Conservation (phyloP, 2,113 vertebrate genomes). For the Pitta sordida region DNA sequence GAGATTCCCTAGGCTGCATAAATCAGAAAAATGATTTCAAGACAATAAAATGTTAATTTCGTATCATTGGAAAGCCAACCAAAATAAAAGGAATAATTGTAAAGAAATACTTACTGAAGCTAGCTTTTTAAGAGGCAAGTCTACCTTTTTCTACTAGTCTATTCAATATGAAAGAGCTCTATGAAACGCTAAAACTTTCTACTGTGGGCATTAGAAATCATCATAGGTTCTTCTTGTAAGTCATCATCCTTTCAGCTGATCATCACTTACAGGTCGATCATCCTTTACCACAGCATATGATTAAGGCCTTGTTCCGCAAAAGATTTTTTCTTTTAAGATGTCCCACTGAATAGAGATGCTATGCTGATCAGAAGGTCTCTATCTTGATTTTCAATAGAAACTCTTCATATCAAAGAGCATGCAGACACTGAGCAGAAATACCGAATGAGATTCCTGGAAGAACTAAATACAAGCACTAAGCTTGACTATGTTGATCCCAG, state of each 20-base stretch:
- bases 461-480: not conserved
- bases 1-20: not conserved
- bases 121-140: not conserved
- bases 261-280: not conserved
- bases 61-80: not conserved
- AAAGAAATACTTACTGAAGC: not conserved
- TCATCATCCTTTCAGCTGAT: not conserved
- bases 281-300: not conserved
- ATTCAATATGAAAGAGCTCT: not conserved
- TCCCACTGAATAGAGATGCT: not conserved
- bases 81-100: not conserved
- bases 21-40: not conserved
- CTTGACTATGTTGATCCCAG: not conserved
- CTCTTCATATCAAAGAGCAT: not conserved
- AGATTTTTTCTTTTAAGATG: not conserved
- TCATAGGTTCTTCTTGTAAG: not conserved
- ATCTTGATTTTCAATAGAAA: constrained; percentile 16
- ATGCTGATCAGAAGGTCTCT: not conserved
- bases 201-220: not conserved
- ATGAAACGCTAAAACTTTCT: not conserved
- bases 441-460: not conserved
- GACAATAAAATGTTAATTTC: not conserved
- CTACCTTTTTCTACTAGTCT: not conserved
- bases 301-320: not conserved
- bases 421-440: not conserved